A percentile compares a stretch with the other conserved stretches of the same genome.
phyloP scores from a whole-genome alignment of 92 coral and sea anemone genomes.

The Scolanthus callimorphus region DNA sequence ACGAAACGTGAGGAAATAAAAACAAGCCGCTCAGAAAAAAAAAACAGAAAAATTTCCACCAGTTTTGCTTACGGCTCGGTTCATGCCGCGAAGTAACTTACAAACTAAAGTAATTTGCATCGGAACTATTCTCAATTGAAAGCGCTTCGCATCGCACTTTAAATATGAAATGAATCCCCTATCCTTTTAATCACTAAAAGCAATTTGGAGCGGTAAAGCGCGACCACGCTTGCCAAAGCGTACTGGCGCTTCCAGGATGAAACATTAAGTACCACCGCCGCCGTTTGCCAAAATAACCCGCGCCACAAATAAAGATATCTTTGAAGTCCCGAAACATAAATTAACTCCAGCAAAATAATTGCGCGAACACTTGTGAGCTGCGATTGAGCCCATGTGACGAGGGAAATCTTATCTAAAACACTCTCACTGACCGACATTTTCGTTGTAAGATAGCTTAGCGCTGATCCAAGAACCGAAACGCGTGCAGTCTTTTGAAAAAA shows the following conservation, averaged over 20 bases:
- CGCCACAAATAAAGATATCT: background rate
- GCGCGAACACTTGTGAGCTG: background rate
- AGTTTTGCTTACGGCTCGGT: no score
- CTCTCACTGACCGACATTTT: no score
- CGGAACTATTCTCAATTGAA: background rate
- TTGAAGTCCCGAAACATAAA: constrained; percentile 4
- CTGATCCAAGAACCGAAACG: constrained; percentile 2
- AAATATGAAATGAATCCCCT: background rate
- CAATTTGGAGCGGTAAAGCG: no score
- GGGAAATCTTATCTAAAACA: constrained; percentile 33
- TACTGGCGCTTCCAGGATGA: background rate
- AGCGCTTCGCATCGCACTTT: background rate
- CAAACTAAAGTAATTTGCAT: no score
- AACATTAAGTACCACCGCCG: no score
- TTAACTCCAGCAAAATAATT: constrained; percentile 8
- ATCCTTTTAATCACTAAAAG: background rate
- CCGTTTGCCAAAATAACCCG: no score
- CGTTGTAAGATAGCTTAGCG: no score
- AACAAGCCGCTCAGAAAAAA: background rate
- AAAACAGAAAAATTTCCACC: background rate
- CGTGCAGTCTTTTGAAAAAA: background rate
- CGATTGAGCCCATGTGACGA: background rate
- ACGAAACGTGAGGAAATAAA: background rate
- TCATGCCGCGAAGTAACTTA: no score
- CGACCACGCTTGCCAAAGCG: background rate